Conservation (phyloP, 2,113 vertebrate genomes). For the Opisthocomus hoazin region DNA sequence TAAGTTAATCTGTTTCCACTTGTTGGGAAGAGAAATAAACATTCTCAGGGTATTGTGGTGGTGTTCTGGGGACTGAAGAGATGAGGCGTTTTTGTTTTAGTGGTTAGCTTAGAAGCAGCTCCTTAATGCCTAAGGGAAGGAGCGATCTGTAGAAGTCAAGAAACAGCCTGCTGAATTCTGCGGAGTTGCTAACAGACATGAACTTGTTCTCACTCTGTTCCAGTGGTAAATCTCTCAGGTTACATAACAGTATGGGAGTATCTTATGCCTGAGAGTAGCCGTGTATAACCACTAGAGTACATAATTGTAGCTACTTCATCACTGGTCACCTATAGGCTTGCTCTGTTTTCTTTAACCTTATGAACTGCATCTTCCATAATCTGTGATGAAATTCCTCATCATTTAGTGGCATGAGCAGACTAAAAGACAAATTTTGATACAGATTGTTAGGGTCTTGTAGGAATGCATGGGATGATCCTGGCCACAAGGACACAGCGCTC, state of each 20-base stretch:
- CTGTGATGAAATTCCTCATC: not conserved
- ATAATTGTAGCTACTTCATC: not conserved
- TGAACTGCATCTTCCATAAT: not conserved
- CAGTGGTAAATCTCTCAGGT: not conserved
- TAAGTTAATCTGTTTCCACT: conserved; percentile 70
- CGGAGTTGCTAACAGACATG: not conserved
- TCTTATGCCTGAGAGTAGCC: not conserved
- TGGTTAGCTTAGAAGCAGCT: not conserved
- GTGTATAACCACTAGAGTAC: not conserved
- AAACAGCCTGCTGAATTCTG: not conserved
- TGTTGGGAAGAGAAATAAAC: not conserved
- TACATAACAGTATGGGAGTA: not conserved
- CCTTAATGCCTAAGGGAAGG: not conserved
- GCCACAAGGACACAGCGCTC: not conserved
- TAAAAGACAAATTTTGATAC: not conserved
- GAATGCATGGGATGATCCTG: not conserved
- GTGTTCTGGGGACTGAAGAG: not conserved
- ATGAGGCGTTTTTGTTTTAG: not conserved
- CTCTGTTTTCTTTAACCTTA: not conserved
- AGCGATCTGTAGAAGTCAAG: not conserved
- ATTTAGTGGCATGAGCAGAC: accelerated
- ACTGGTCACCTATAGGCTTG: not conserved
- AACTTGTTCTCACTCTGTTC: not conserved
- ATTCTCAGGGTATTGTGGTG: not conserved
- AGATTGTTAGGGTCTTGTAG: not conserved